Evolutionary conservation across 2,113 vertebrate species (phyloP), one percentile per base, ranked within the genome.

Genomic region (Tyrannus savana): DNA sequence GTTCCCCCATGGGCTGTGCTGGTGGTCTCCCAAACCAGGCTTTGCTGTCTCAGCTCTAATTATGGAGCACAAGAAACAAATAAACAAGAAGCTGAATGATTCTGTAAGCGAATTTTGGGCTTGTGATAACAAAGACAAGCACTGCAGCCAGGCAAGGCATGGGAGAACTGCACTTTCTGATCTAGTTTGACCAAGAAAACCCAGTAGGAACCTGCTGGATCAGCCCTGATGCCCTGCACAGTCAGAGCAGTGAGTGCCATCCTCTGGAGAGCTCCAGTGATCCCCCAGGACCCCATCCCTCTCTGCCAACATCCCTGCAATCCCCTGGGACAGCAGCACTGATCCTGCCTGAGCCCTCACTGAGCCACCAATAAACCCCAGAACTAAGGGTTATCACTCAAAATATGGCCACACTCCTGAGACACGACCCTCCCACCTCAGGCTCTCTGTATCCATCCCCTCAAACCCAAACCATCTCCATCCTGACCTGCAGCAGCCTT

Each of bases 111-210:
- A 84, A 75, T 49, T 92, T 31, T 56, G 68, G 47, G 31, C 56
- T 92, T 94, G 52, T 53, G 92, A 89, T 68, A 96, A 91, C 44
- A 94, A 50, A 87, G 92, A 62, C 6, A 62, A 81, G 55, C 33
- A 7, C 59, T 14, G 19, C 64, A 81, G 68, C 35, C 59, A 81
- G 62, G 25, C 21, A 31, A 44, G 35, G 41, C 46, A 53, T 18
- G 35, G 23, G 50, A 27, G 35, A 59, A 23, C 28, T n/a, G 27
- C 11, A 31, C 12, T 39, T 83, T 52, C 31, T 66, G 21, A 24
- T 39, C 30, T 6, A 9, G 37, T 76, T 90, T 53, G 62, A 64
- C 44, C 21, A 42, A 58, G 31, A 53, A 46, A 59, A 52, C 17
- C 18, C 81, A 62, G 19, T 37, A 89, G 56, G n/a, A 86, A 30